Percentiles rank a stretch among this genome's conserved stretches.
phyloP scores from a whole-genome alignment of 35 echinoderm and acorn worm species.

The Lytechinus pictus region DNA sequence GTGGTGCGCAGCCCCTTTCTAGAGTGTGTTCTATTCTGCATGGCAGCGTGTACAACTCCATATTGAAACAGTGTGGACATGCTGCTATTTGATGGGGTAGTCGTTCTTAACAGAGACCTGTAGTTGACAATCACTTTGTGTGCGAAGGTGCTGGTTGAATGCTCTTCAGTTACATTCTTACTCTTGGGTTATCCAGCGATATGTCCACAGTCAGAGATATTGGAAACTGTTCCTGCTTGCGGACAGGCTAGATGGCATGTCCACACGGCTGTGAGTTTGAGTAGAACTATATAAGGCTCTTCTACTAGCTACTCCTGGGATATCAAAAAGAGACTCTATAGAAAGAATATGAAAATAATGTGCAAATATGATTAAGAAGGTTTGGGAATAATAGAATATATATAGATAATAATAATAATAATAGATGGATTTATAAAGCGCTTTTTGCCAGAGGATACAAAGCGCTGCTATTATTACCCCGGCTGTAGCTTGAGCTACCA shows the following conservation, averaged over 20 bases:
- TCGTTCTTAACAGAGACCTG: too few species aligned
- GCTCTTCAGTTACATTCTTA: background rate
- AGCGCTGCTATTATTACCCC: too few species aligned
- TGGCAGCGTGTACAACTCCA: too few species aligned
- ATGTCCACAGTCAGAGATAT: background rate
- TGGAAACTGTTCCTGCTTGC: background rate
- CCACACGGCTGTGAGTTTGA: background rate
- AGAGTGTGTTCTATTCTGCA: too few species aligned
- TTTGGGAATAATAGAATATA: background rate
- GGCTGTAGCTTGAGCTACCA: too few species aligned
- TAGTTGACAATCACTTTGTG: background rate
- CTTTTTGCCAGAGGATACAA: too few species aligned
- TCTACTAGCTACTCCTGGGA: background rate
- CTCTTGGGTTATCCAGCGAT: background rate
- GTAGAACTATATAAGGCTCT: background rate
- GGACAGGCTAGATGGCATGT: background rate
- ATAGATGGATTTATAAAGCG: too few species aligned
- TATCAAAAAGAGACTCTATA: conserved; percentile 2
- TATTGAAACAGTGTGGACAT: too few species aligned
- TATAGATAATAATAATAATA: too few species aligned
- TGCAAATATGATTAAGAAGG: background rate
- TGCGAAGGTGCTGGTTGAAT: background rate
- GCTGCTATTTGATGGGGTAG: too few species aligned
- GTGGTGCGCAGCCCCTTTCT: too few species aligned
- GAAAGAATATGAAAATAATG: background rate